phyloP scores from a whole-genome alignment of 2,888 invertebrate species.

The Bombyx huttoni region DNA sequence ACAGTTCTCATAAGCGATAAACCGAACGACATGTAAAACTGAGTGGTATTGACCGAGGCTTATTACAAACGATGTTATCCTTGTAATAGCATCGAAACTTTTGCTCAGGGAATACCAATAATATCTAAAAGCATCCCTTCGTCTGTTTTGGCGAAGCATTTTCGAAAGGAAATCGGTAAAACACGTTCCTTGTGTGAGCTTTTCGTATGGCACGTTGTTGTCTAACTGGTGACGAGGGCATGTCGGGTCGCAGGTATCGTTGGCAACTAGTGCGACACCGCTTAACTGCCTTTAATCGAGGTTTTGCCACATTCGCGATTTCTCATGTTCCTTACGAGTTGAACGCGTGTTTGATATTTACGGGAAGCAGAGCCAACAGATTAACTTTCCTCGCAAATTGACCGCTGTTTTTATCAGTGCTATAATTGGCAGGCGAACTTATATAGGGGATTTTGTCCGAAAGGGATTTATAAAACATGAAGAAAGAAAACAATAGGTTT shows the following conservation, averaged over 20 bases:
- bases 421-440: too few relatives aligned
- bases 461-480: too few relatives aligned
- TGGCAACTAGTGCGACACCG: constrained; percentile 8
- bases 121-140: neutral
- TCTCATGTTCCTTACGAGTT: constrained; percentile 5
- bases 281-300: constrained; percentile 9
- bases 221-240: constrained; percentile 28
- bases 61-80: too few relatives aligned
- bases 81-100: too few relatives aligned
- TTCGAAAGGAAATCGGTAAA: neutral
- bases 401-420: too few relatives aligned
- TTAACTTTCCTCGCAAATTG: too few relatives aligned
- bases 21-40: neutral
- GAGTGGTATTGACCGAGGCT: neutral
- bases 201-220: neutral
- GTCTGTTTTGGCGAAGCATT: neutral
- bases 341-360: neutral
- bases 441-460: too few relatives aligned
- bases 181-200: neutral
- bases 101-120: too few relatives aligned
- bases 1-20: neutral
- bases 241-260: constrained; percentile 34
- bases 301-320: constrained; percentile 14
- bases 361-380: too few relatives aligned
- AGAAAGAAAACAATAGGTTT: too few relatives aligned